phyloP scores from a whole-genome alignment of 2,888 invertebrate genomes.

The Ctena decussata region DNA sequence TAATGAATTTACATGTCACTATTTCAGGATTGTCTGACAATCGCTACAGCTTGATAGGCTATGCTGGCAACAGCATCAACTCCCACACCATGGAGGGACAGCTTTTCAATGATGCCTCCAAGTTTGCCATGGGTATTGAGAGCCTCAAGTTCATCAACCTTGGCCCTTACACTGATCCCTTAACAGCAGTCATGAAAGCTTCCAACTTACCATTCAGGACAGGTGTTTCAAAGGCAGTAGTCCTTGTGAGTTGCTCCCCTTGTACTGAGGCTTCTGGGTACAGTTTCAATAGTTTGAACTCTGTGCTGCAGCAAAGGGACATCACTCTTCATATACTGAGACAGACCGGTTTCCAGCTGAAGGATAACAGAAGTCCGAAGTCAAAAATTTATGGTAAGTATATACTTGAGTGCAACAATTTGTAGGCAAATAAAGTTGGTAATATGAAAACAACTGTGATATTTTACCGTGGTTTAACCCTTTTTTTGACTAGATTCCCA shows the following conservation, averaged over 20 bases:
- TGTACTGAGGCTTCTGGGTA: slow-evolving; percentile 89
- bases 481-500: no score
- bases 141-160: slow-evolving; percentile 68
- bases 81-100: slow-evolving; percentile 89
- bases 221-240: slow-evolving; percentile 94
- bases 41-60: slow-evolving; percentile 91
- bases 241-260: slow-evolving; percentile 89
- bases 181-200: slow-evolving; percentile 90
- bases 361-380: slow-evolving; percentile 82
- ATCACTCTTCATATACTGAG: slow-evolving; percentile 79
- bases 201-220: slow-evolving; percentile 92
- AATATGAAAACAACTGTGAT: no score
- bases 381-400: slow-evolving; percentile 91
- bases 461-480: no score
- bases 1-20: no score
- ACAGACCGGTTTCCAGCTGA: slow-evolving; percentile 69
- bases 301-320: slow-evolving; percentile 60
- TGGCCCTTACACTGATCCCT: slow-evolving; percentile 68
- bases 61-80: slow-evolving; percentile 93
- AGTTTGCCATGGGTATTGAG: slow-evolving; percentile 77
- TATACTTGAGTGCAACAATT: no score
- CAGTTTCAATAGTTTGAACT: slow-evolving; percentile 45
- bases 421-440: no score
- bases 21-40: slow-evolving; percentile 83
- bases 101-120: slow-evolving; percentile 76